A percentile compares a stretch with the other conserved stretches of the same genome.
Conservation (phyloP, 1,140 invertebrate species). For the Drosophila guanche region DNA sequence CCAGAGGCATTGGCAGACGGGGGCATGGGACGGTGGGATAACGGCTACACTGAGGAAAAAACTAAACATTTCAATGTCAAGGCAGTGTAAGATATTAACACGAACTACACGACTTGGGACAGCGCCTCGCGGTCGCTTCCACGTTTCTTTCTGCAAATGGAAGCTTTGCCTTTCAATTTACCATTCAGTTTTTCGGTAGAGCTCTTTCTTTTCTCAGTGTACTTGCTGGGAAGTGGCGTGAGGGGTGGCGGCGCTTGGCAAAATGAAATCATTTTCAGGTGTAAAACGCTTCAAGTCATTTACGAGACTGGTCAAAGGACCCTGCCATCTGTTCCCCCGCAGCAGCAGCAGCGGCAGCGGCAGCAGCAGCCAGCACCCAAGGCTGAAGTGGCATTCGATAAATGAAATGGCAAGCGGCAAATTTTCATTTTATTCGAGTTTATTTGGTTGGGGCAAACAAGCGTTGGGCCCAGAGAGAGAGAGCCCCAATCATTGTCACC, state of each 20-base stretch:
- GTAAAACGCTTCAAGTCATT: conserved; percentile 71
- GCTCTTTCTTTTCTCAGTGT: too few relatives aligned
- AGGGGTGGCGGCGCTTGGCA: background rate
- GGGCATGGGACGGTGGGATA: background rate
- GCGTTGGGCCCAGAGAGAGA: background rate
- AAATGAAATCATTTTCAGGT: conserved; percentile 77
- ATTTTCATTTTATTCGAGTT: conserved; percentile 47
- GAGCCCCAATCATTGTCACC: conserved; percentile 15
- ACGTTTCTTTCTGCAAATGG: too few relatives aligned
- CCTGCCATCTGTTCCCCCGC: too few relatives aligned
- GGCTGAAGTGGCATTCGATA: conserved; percentile 40
- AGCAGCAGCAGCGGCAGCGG: too few relatives aligned
- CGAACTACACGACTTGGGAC: too few relatives aligned
- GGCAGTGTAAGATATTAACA: too few relatives aligned
- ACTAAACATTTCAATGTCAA: too few relatives aligned
- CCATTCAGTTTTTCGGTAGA: too few relatives aligned
- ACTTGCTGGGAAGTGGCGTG: background rate
- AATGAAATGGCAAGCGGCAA: conserved; percentile 42
- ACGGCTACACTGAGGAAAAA: too few relatives aligned
- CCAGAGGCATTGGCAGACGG: too few relatives aligned
- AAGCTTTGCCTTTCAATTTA: too few relatives aligned
- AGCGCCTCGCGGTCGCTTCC: too few relatives aligned
- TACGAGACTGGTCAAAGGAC: conserved; percentile 30
- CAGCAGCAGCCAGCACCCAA: background rate
- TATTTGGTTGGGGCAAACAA: conserved; percentile 44